These are phyloP conservation scores for Sprattus sprattus DNA, from an alignment of 2,113 vertebrate species.

Conservation along the genomic window DNA sequence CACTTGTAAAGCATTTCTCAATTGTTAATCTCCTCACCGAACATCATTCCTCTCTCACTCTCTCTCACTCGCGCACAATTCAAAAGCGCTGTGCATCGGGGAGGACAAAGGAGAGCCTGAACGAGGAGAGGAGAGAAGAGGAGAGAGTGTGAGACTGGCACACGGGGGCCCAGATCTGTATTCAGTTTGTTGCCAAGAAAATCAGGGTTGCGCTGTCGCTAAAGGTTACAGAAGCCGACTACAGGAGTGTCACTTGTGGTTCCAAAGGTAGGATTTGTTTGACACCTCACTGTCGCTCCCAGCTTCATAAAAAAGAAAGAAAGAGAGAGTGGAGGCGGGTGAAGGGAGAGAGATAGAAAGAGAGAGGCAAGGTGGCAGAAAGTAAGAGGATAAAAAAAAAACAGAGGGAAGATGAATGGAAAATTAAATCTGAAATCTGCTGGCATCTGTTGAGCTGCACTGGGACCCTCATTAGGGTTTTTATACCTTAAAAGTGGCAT, in stretches of 20 bases:
- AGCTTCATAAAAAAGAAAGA: neutral
- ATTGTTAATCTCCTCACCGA: neutral
- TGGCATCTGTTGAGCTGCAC: constrained; percentile 57
- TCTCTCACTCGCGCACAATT: neutral
- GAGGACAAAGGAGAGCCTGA: neutral
- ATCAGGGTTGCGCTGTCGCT: constrained; percentile 17
- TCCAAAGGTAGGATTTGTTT: constrained; percentile 25
- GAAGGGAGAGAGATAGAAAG: neutral
- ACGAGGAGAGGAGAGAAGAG: neutral
- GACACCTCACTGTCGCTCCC: constrained; percentile 17
- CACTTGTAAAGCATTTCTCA: neutral
- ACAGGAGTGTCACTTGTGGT: constrained; percentile 20
- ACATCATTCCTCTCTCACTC: neutral
- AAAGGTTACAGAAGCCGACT: constrained; percentile 34
- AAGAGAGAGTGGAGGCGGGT: neutral
- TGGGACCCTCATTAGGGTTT: constrained; percentile 58
- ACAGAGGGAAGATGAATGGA: constrained; percentile 54
- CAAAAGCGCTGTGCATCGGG: neutral
- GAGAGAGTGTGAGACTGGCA: neutral
- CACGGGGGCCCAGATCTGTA: constrained; percentile 4
- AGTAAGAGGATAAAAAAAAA: constrained; percentile 51
- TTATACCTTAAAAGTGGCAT: constrained; percentile 22
- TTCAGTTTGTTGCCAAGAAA: constrained; percentile 16
- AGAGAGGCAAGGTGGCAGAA: neutral
- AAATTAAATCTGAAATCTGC: constrained; percentile 59